Conservation (phyloP, 2,113 vertebrate genomes). For the Pachyramphus minor region DNA sequence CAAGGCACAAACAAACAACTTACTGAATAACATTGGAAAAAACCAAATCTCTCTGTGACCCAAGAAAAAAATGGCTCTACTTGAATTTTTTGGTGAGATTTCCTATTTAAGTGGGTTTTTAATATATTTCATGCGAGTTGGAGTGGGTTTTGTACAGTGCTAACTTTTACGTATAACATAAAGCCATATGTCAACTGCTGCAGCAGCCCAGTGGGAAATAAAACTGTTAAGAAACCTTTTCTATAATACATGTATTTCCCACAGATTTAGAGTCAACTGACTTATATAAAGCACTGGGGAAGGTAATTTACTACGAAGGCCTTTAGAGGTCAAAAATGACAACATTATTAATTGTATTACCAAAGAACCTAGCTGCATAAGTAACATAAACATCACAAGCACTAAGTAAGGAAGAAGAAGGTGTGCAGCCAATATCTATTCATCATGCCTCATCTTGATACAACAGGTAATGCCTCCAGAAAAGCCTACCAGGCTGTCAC, state of each 20-base stretch:
- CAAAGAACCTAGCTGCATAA: neutral
- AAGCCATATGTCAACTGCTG: neutral
- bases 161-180: neutral
- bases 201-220: neutral
- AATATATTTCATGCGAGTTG: neutral
- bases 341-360: slow-evolving; percentile 43
- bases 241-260: neutral
- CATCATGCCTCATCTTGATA: neutral
- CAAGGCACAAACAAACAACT: fast-evolving
- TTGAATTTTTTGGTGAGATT: neutral
- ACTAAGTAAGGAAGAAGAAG: neutral
- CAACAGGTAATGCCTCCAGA: neutral
- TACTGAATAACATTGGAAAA: neutral
- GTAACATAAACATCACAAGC: neutral
- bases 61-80: neutral
- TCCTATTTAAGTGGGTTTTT: neutral
- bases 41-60: neutral
- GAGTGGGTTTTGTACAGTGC: neutral
- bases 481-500: neutral
- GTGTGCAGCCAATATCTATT: neutral
- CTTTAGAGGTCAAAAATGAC: slow-evolving; percentile 19
- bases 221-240: neutral
- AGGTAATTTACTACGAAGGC: slow-evolving; percentile 12
- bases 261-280: neutral
- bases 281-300: slow-evolving; percentile 19